Base-by-base conservation (phyloP, 2,797 vertebrate genomes). In the Morus bassanus region DNA sequence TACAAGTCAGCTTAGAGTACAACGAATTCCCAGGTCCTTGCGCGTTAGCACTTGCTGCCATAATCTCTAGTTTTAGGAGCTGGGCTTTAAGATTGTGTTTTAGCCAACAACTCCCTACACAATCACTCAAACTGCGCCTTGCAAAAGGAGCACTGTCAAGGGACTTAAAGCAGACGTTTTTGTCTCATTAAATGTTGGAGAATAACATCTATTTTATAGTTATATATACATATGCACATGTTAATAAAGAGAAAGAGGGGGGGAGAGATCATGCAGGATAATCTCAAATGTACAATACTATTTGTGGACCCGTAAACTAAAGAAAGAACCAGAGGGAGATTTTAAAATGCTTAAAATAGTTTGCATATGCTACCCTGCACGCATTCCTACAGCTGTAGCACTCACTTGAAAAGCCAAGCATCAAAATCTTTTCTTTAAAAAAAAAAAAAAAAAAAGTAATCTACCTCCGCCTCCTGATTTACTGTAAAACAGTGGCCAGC, bases 401-500 rank as follows among this genome's bases (percentile, higher is more conserved):
- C 78, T 77, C 56, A 39, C 57, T 88, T 63, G 72, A 57, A 57
- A 94, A 92, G 72, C 33, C 45, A 69, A 89, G 23, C 41, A 28
- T 33, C 39, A 63, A 31, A 81, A 87, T 33, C 41, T 79, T 65
- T 57, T 94, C 27, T 63, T 76, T 83, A 25, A 23, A n/a, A n/a
- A 17, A 61, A 82, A 70, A 70, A 30, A 5, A 35, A 64, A 57
- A 67, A 27, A 4, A 35, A 64, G 10, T 41, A 53, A 70, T 80
- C 76, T 90, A 59, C 43, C 57, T 90, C 85, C 37, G 79, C 51
- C 73, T 89, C n/a, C 50, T 63, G 77, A 94, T 95, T 94, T 60
- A 91, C 50, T 48, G 59, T 46, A 82, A 56, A 93, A 67, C 82
- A 92, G 91, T 64, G 94, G 88, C 79, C 73, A 93, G 54, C 53